Evolutionary conservation across 1,140 invertebrate genomes (phyloP), one percentile per base, ranked within the genome.

Genomic region (Bombyx mandarina): DNA sequence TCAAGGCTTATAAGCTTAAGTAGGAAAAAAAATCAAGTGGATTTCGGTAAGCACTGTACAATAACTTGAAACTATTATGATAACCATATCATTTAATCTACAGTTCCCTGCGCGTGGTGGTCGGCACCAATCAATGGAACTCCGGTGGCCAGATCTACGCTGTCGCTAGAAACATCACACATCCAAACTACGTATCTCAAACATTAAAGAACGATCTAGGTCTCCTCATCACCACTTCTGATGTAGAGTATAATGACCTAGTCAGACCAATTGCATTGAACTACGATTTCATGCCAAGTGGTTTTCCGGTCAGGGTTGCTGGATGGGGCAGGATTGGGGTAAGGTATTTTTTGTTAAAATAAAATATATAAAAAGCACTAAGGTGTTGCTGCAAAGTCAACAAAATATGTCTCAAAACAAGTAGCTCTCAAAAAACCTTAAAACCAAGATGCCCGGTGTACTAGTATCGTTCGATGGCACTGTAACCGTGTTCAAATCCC

Each of bases 131-230:
- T 60, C 65, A 62, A 45, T 74, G 71, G 73, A 69, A 67, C 61
- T 50, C 51, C 2, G 73, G 71, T 7, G 75, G 71, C 8, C 54
- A 54, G 9, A 18, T 50, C 1, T 71, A 69, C 59, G 42, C 51
- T 44, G n/a, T 76, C 8, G 10, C 57, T 1, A 51, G 69, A 8
- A 66, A 64, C 56, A 56, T 75, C 9, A 73, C 58, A 8, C 75
- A 78, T 57, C 61, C 63, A 2, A 53, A 70, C 46, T 74, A 76
- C 57, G 46, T 66, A 7, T 52, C 52, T 2, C n/a, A 7, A 6
- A 57, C 10, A n/a, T 66, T 75, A 60, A 73, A 71, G 58, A 76
- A 78, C 55, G 76, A 78, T 52, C 69, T 78, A 46, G 71, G 71
- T 0, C 22, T 78, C 1, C 60, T 78, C 8, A 52, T 71, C 9